Evolutionary conservation across 2,113 vertebrate genomes (phyloP), one percentile per base, ranked within the genome.

Genomic region (Crotalus viridis): DNA sequence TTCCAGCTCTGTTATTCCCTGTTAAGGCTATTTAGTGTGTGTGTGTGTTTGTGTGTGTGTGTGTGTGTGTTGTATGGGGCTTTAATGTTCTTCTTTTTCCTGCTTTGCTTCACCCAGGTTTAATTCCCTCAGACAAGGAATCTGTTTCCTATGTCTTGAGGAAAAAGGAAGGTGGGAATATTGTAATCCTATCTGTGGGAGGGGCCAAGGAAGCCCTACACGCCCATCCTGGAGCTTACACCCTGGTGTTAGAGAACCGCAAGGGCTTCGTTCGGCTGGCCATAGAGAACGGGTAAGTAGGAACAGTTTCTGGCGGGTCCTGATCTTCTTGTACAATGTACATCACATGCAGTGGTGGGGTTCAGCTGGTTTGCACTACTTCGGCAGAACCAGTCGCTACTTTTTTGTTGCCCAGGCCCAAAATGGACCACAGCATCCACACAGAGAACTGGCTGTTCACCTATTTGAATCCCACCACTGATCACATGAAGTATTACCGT

Each of bases 221-320:
- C 0, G 98, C 99, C 5, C 98, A 96, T 0, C 99, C 99, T 0
- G 99, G 99, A 9, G 96, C 96, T 57, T 98, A 90, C 94, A 98
- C 89, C 0, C 95, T 99, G 74, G 33, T 99, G 56, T 93, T 99
- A 93, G 96, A 95, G 95, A 97, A 98, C 5, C 98, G 98, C 93
- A 99, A 99, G 96, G 99, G 99, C 92, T 99, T 99, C 57, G 54
- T 99, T 93, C 99, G 98, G 91, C 95, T 99, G 52, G 99, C 99
- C 64, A 98, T 99, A 69, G 96, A 97, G 85, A 89, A 98, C 0
- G 99, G 99, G 99, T 99, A 97, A 97, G 94, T 56, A 15, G 46
- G 87, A 39, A 21, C 17, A 21, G 19, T 7, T 39, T 6, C 5
- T 15, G 64, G 64, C 1, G 19, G 26, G 64, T 5, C 64, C 5